Conservation (phyloP, 92 coral and sea anemone genomes). For the Porites divaricata region DNA sequence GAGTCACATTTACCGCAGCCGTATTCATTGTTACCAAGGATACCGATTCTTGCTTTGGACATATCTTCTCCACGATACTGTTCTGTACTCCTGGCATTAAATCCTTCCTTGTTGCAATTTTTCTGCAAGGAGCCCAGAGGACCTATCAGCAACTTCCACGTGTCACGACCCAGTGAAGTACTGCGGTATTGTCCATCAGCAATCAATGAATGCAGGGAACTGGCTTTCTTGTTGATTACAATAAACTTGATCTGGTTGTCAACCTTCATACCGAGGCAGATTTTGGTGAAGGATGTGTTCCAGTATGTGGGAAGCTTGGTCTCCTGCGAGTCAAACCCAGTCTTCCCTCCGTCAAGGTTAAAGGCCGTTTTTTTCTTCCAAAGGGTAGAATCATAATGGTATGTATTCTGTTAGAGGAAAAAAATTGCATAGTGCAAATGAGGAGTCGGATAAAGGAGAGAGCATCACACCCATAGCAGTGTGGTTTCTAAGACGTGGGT, state of each 20-base stretch:
- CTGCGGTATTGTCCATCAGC: neutral
- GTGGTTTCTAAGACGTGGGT: no score
- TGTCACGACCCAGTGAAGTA: neutral
- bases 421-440: no score
- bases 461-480: no score
- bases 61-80: neutral
- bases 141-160: neutral
- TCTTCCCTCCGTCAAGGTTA: no score
- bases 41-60: neutral
- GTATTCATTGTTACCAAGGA: neutral
- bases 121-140: neutral
- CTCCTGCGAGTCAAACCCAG: no score
- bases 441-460: no score
- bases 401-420: neutral
- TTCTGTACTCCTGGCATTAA: neutral
- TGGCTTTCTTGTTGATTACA: neutral
- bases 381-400: neutral
- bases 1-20: neutral
- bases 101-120: neutral
- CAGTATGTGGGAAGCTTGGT: neutral
- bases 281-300: neutral
- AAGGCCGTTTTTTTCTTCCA: neutral
- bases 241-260: neutral
- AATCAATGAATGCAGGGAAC: neutral
- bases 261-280: neutral